Evolutionary conservation across 2,113 vertebrate genomes (phyloP), one percentile per base, ranked within the genome.

Genomic region (Alexandromys fortis): DNA sequence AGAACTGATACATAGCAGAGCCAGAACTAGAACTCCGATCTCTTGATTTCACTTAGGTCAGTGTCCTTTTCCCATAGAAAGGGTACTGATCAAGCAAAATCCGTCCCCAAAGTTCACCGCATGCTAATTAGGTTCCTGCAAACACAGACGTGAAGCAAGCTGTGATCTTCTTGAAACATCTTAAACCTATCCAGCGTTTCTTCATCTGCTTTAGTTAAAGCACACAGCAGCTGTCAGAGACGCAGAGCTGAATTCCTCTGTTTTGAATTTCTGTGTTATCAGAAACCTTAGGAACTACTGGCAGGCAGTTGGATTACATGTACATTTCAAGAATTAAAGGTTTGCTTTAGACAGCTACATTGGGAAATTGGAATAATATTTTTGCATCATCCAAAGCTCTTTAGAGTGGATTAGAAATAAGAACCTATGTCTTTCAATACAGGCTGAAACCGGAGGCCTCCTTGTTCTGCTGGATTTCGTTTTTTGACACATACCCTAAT

Each of bases 301-400:
- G 97, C 98, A 98, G 97, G 86, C 97, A 97, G 91, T 92, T 95
- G 97, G 98, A 98, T 98, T 98, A 98, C 97, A 98, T 98, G 98
- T 98, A 98, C 82, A 79, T 94, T 98, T 94, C 93, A 98, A 95
- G 83, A 98, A 96, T 97, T 96, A 98, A 98, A 98, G 94, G 92
- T 96, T 95, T 0, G 35, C 94, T 96, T 96, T 65, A 45, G 81
- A 85, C 38, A 45, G 26, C 38, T 85, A 65, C 81, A 65, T 85
- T 95, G 96, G 92, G 81, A 96, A 90, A 97, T 94, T 85, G 97
- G 95, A 96, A 96, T 55, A 14, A 96, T 95, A 97, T 96, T 95
- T 91, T 96, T 98, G 89, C 96, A 92, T 95, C 55, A 87, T 97
- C 75, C 63, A 98, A 98, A 98, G 72, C 95, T 91, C 94, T 97